phyloP scores from a whole-genome alignment of 2,113 vertebrate species.

The Ailurus styani region DNA sequence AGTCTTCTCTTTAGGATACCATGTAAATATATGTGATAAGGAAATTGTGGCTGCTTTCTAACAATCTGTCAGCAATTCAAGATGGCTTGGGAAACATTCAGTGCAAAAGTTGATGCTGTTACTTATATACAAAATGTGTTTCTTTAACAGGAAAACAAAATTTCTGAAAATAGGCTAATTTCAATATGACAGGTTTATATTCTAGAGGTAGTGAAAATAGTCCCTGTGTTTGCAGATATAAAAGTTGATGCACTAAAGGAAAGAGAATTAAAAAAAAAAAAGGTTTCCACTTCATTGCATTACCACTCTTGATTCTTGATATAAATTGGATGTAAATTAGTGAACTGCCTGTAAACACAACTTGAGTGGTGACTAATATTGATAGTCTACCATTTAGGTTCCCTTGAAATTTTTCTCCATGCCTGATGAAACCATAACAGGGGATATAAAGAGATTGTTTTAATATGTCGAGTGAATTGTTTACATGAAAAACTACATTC shows the following conservation, averaged over 20 bases:
- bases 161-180: not conserved
- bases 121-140: not conserved
- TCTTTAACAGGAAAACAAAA: constrained; percentile 21
- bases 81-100: not conserved
- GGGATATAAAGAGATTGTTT: constrained; percentile 40
- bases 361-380: constrained; percentile 6
- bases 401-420: constrained; percentile 38
- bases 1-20: not conserved
- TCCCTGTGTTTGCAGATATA: not conserved
- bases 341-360: constrained; percentile 45
- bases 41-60: constrained; percentile 33
- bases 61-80: constrained; percentile 28
- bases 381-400: not conserved
- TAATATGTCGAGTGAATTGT: constrained; percentile 41
- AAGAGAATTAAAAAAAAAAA: not conserved
- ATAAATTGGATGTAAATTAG: constrained; percentile 41
- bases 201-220: not conserved
- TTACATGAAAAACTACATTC: constrained; percentile 22
- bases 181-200: not conserved
- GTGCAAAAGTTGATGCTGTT: not conserved
- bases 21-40: not conserved
- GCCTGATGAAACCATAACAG: constrained; percentile 51
- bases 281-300: not conserved
- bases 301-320: constrained; percentile 28
- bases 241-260: not conserved